These are phyloP conservation scores for Drosophila pseudotakahashii DNA, from an alignment of 2,888 invertebrate genomes.

Conservation along the genomic window DNA sequence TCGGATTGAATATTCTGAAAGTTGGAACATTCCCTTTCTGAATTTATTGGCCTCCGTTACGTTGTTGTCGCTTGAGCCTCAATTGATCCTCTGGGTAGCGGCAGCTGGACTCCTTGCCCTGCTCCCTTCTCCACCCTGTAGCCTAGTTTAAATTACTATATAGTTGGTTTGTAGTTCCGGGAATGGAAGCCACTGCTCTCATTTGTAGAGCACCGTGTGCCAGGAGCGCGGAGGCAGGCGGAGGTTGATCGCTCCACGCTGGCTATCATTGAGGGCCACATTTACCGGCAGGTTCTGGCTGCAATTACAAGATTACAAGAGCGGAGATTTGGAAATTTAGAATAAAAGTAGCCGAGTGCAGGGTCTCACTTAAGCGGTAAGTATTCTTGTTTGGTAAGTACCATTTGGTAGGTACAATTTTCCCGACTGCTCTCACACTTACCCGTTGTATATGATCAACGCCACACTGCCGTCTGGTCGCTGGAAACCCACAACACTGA, in stretches of 20 bases:
- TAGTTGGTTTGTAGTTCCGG: conserved; percentile 3
- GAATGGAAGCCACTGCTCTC: conserved; percentile 19
- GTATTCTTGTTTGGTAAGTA: too few relatives aligned
- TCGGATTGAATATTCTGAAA: too few relatives aligned
- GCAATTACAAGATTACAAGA: conserved; percentile 42
- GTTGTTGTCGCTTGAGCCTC: conserved; percentile 48
- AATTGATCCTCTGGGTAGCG: conserved; percentile 66
- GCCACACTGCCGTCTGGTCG: conserved; percentile 85
- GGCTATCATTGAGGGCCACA: conserved; percentile 82
- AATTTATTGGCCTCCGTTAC: conserved; percentile 62
- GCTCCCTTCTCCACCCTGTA: neutral
- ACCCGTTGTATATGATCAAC: conserved; percentile 86
- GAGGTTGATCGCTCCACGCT: conserved; percentile 80
- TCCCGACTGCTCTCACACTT: conserved; percentile 63
- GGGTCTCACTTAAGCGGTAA: conserved; percentile 46
- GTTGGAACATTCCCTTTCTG: neutral
- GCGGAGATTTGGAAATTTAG: neutral
- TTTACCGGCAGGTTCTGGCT: conserved; percentile 79
- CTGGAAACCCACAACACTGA: conserved; percentile 85
- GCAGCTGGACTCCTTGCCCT: conserved; percentile 55
- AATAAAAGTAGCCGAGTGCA: neutral
- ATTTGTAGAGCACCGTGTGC: conserved; percentile 84
- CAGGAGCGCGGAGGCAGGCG: conserved; percentile 83
- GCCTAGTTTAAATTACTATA: conserved; percentile 3
- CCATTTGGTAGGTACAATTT: too few relatives aligned